Base-by-base conservation (phyloP, 2,113 vertebrate species). In the Rhinichthys klamathensis region DNA sequence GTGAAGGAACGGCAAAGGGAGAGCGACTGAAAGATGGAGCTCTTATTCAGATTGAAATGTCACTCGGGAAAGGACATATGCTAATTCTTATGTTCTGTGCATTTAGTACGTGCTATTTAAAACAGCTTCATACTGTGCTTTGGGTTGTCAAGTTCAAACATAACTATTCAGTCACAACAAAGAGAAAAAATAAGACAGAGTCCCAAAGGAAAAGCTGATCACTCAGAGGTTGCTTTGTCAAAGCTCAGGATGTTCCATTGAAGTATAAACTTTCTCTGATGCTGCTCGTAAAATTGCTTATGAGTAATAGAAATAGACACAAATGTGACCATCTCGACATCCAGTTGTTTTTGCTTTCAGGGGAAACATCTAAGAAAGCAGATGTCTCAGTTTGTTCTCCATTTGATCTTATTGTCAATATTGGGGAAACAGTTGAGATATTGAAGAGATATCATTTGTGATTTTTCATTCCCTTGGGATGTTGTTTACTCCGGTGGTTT, bases 31-130 rank as follows among this genome's bases (percentile, higher is more conserved):
- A 76, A 49, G 78, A 70, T 18, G 49, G 49, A 82, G 61, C 73
- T 70, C 73, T 30, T 69, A 61, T 72, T 83, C 73, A 83, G 85
- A 83, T 83, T 79, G 75, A 84, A 87, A 87, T 72, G 86, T 73
- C 75, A 81, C 27, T 32, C 21, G 15, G 38, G 27, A 77, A 73
- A 80, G 67, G 83, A 77, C 83, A 63, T 67, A 85, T 79, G 74
- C 80, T 83, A 76, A 87, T 83, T 73, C 76, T 15, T 27, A 78
- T 69, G 44, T 76, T 78, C 63, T 8, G 27, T 61, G 41, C 78
- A 35, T 46, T 86, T 86, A 74, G 70, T 75, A 82, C 65, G 70
- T 38, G 78, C 72, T 61, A 61, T 63, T 86, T 80, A 74, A 74
- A 82, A 60, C 32, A 23, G 38, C 30, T 58, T 38, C 54, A 41